phyloP scores from a whole-genome alignment of 2,888 invertebrate genomes.

The Zaprionus bogoriensis region DNA sequence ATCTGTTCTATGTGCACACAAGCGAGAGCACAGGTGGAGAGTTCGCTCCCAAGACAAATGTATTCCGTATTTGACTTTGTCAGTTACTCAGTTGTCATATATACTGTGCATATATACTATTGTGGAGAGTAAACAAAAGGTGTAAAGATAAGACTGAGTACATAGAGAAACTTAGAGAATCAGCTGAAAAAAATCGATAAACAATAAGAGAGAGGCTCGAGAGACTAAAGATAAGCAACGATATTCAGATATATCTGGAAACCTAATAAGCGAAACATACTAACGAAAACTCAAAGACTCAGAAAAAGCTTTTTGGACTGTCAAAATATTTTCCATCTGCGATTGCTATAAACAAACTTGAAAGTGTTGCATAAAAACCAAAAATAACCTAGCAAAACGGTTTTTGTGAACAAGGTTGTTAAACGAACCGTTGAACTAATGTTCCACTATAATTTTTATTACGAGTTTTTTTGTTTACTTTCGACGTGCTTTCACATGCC shows the following conservation, averaged over 20 bases:
- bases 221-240: neutral
- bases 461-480: conserved; percentile 9
- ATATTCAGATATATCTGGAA: neutral
- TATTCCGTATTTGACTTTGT: conserved; percentile 27
- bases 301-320: neutral
- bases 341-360: neutral
- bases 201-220: neutral
- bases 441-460: neutral
- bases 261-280: neutral
- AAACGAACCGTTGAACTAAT: too few relatives aligned
- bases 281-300: too few relatives aligned
- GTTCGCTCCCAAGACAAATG: neutral
- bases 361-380: neutral
- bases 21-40: conserved; percentile 9
- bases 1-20: conserved; percentile 15
- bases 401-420: conserved; percentile 12
- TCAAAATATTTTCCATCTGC: neutral
- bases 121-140: conserved; percentile 11
- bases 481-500: conserved; percentile 5
- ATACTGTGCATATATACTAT: conserved; percentile 2
- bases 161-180: neutral
- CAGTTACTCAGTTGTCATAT: conserved; percentile 22
- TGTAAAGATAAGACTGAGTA: conserved; percentile 27
- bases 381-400: neutral
- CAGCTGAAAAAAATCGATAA: conserved; percentile 1